Conservation (phyloP, 2,888 invertebrate genomes). For the Andrena flavipes region DNA sequence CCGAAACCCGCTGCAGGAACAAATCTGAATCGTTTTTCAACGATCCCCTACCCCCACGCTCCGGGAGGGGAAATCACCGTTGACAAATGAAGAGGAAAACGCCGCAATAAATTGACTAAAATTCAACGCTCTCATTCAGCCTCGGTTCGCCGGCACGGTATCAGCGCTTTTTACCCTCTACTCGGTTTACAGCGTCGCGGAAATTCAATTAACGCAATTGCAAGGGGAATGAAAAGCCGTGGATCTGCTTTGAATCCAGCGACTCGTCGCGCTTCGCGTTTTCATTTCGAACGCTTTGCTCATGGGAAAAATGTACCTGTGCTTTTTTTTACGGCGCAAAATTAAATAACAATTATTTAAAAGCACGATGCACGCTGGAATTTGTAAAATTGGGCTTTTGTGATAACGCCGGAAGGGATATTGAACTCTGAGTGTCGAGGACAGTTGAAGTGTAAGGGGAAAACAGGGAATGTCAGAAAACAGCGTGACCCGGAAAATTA, state of each 20-base stretch:
- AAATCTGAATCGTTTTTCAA: constrained; percentile 41
- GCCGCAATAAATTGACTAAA: constrained; percentile 24
- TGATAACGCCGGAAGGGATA: too few relatives aligned
- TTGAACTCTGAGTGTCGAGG: too few relatives aligned
- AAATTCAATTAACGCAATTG: constrained; percentile 48
- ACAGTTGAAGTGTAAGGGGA: too few relatives aligned
- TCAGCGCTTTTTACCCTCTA: constrained; percentile 14
- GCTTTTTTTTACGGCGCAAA: neutral
- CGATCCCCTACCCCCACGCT: neutral
- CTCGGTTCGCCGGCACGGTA: neutral
- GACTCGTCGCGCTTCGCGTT: neutral
- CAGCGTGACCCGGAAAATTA: too few relatives aligned
- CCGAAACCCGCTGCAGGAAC: constrained; percentile 22
- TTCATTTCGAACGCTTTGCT: neutral
- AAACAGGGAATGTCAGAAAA: too few relatives aligned
- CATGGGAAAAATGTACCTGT: neutral
- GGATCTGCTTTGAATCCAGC: constrained; percentile 37
- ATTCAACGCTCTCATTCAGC: constrained; percentile 25
- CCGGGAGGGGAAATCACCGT: neutral
- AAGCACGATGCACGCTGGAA: neutral
- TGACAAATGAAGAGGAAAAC: constrained; percentile 22
- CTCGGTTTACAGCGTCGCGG: constrained; percentile 30
- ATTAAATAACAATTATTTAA: neutral
- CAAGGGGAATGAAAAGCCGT: constrained; percentile 35
- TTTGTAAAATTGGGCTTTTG: neutral